phyloP scores from a whole-genome alignment of 2,888 invertebrate genomes.

The Oasisia sp. region DNA sequence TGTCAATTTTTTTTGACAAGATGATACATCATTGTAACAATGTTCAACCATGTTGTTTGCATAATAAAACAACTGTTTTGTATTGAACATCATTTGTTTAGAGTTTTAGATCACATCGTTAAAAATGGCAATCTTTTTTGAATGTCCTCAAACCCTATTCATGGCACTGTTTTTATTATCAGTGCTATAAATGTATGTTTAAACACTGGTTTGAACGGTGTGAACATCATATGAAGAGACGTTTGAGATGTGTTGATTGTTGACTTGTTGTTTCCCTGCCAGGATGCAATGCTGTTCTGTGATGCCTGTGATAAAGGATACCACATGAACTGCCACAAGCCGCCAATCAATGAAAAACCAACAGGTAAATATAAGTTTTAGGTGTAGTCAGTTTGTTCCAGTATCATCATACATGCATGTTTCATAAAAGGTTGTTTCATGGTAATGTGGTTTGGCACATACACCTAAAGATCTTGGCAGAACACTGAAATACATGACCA shows the following conservation, averaged over 20 bases:
- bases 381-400: too few relatives aligned
- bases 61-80: background rate
- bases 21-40: background rate
- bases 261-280: constrained; percentile 49
- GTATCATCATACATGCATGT: too few relatives aligned
- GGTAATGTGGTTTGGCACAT: too few relatives aligned
- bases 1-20: background rate
- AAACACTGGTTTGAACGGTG: background rate
- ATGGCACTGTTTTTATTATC: background rate
- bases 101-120: too few relatives aligned
- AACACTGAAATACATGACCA: too few relatives aligned
- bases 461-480: too few relatives aligned
- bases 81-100: too few relatives aligned
- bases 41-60: background rate
- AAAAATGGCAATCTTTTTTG: background rate
- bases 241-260: constrained; percentile 19
- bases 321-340: constrained; percentile 83
- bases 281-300: constrained; percentile 82
- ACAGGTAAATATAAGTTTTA: constrained; percentile 50
- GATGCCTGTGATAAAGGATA: constrained; percentile 86
- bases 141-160: background rate
- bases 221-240: background rate
- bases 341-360: constrained; percentile 67
- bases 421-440: too few relatives aligned
- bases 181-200: background rate